Conservation (phyloP, 1,140 invertebrate species). For the Bombus pyrosoma region DNA sequence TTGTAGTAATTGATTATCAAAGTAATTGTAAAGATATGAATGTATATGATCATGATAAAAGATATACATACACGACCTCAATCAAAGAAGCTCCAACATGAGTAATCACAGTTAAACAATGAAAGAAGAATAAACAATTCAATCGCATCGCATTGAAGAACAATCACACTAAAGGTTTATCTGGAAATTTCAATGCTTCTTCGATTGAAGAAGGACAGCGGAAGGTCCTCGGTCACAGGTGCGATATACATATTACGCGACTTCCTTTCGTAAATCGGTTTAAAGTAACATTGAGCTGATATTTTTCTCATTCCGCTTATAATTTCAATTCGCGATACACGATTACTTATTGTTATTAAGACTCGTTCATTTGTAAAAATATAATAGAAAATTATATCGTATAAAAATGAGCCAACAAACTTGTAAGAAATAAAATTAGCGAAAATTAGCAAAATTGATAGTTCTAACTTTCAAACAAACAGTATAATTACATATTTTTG, state of each 20-base stretch:
- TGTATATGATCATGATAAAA: background rate
- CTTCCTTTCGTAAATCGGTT: slow-evolving; percentile 21
- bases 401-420: background rate
- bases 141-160: background rate
- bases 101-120: slow-evolving; percentile 24
- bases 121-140: slow-evolving; percentile 18
- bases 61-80: background rate
- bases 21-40: too few species aligned
- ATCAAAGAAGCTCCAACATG: background rate
- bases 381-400: background rate
- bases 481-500: background rate
- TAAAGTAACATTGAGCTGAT: background rate
- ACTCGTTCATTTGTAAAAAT: background rate
- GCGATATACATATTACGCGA: slow-evolving; percentile 28
- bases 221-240: slow-evolving; percentile 1
- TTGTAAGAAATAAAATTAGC: background rate
- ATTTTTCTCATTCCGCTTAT: background rate
- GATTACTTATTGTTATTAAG: background rate
- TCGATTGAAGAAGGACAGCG: slow-evolving; percentile 17
- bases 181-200: slow-evolving; percentile 23
- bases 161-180: slow-evolving; percentile 19
- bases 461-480: background rate
- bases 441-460: too few species aligned
- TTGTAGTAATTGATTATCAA: too few species aligned
- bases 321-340: background rate